Percentiles rank a stretch among this genome's conserved stretches.
Conservation (phyloP, 2,797 vertebrate species). For the Chelonia mydas region DNA sequence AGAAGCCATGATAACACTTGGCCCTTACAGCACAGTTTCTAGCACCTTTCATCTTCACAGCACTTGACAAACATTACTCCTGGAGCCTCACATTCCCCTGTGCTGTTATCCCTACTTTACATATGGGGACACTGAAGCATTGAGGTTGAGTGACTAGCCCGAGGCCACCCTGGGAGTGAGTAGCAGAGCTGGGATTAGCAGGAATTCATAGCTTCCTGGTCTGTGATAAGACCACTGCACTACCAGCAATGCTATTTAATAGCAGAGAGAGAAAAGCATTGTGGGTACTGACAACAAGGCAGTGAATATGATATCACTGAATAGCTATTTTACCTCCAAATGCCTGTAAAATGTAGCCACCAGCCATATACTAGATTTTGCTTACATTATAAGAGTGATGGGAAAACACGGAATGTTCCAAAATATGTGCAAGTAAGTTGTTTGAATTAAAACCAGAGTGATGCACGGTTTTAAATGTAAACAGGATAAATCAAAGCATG, state of each 20-base stretch:
- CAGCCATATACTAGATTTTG: constrained; percentile 23
- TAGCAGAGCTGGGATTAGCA: not conserved
- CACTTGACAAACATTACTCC: constrained; percentile 51
- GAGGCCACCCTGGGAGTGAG: not conserved
- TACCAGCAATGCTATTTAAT: constrained; percentile 55
- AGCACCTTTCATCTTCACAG: constrained; percentile 73
- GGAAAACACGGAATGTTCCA: constrained; percentile 28
- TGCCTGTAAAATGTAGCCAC: constrained; percentile 37
- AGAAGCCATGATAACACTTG: constrained; percentile 66
- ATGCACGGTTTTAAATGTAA: constrained; percentile 47
- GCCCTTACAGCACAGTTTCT: constrained; percentile 39
- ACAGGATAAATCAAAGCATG: constrained; percentile 39
- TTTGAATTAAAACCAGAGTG: constrained; percentile 53
- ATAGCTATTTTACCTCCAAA: constrained; percentile 29
- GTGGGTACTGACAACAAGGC: constrained; percentile 1
- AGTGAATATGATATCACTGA: not conserved
- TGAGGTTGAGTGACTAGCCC: not conserved
- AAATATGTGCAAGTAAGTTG: constrained; percentile 30
- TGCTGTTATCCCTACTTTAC: constrained; percentile 69
- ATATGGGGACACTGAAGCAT: constrained; percentile 33
- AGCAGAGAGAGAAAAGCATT: constrained; percentile 41
- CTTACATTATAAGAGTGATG: constrained; percentile 40
- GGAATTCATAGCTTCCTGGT: constrained; percentile 1
- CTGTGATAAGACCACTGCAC: constrained; percentile 16
- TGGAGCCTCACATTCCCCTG: constrained; percentile 38